phyloP scores from a whole-genome alignment of 64 coral and sea anemone species.

The Platygyra sinensis region DNA sequence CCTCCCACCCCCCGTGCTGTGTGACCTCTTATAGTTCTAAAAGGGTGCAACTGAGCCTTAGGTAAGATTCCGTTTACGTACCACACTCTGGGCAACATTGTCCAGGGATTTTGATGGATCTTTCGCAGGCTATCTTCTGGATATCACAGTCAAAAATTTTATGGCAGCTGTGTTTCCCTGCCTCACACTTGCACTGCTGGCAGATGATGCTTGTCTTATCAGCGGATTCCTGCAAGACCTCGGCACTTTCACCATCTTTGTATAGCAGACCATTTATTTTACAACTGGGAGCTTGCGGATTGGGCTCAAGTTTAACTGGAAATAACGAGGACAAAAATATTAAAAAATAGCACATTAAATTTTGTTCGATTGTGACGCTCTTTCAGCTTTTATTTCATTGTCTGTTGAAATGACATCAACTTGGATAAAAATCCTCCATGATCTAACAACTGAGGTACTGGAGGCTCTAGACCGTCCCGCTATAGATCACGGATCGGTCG shows the following conservation, averaged over 20 bases:
- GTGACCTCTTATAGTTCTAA: no score
- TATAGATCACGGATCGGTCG: no score
- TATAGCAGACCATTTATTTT: conserved; percentile 15
- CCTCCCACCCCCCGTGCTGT: no score
- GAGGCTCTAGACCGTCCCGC: no score
- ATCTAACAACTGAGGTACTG: no score
- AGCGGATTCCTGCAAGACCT: conserved; percentile 20
- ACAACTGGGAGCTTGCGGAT: not conserved
- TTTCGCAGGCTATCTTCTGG: conserved; percentile 18
- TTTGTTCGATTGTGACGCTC: no score
- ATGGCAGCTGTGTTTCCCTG: conserved; percentile 17
- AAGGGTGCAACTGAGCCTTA: not conserved
- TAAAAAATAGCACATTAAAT: no score
- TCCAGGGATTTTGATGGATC: conserved; percentile 13
- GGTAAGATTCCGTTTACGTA: not conserved
- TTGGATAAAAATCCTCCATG: no score
- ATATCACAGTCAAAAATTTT: conserved; percentile 42
- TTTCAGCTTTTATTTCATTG: no score
- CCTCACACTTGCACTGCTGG: conserved; percentile 18
- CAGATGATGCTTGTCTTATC: conserved; percentile 21
- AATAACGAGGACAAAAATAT: no score
- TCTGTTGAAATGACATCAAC: no score
- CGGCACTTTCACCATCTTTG: conserved; percentile 20
- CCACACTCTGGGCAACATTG: conserved; percentile 33
- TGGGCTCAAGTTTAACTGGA: conserved; percentile 2